A percentile compares a stretch with the other conserved stretches of the same genome.
phyloP scores from a whole-genome alignment of 2,888 invertebrate species.

The Teinopalpus imperialis region DNA sequence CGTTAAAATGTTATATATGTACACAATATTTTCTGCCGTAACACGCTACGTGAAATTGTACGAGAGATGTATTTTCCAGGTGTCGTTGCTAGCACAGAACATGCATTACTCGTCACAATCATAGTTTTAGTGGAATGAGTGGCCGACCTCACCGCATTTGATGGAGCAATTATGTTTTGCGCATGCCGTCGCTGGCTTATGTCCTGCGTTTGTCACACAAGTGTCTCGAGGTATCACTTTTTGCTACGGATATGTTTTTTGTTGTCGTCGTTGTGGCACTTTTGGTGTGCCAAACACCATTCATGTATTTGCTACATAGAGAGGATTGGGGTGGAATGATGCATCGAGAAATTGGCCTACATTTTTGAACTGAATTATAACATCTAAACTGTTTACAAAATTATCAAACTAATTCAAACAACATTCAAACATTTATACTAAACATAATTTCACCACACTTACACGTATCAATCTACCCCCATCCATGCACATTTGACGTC shows the following conservation, averaged over 20 bases:
- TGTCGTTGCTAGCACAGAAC: constrained; percentile 59
- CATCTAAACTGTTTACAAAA: constrained; percentile 7
- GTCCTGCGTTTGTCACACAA: constrained; percentile 74
- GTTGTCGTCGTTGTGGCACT: constrained; percentile 74
- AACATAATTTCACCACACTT: constrained; percentile 25
- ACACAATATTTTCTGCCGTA: constrained; percentile 58
- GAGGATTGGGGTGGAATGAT: constrained; percentile 67
- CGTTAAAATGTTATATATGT: constrained; percentile 36
- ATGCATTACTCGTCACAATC: constrained; percentile 70
- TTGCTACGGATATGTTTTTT: constrained; percentile 67
- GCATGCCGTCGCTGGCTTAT: constrained; percentile 78
- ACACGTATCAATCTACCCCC: constrained; percentile 64
- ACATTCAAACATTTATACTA: constrained; percentile 8
- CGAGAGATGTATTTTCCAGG: constrained; percentile 49
- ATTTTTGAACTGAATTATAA: not conserved
- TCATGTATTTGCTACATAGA: constrained; percentile 63
- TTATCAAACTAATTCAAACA: not conserved
- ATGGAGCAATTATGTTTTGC: constrained; percentile 79
- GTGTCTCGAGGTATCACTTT: constrained; percentile 71
- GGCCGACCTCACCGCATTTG: constrained; percentile 80
- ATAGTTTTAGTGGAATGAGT: constrained; percentile 80
- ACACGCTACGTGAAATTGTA: constrained; percentile 31
- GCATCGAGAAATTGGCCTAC: constrained; percentile 32
- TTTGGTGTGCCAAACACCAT: constrained; percentile 62
- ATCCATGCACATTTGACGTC: constrained; percentile 43